Base-by-base conservation (phyloP, 1,140 invertebrate species). In the Anthonomus grandis region DNA sequence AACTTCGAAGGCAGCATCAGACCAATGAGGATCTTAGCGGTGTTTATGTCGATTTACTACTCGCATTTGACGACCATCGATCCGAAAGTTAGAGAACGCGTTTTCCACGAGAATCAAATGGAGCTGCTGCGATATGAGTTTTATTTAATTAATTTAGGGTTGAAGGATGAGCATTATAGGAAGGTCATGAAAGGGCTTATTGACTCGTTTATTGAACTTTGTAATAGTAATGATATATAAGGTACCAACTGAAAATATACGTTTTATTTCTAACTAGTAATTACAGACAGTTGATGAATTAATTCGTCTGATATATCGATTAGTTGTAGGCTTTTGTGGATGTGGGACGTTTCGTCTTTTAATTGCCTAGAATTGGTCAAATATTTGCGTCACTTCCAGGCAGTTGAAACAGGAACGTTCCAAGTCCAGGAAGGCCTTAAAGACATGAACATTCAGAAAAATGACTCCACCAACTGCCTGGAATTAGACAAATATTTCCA, bases 1-100 rank as follows among this genome's bases (percentile, higher is more conserved):
- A 38, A 54, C 9, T 62, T 60, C 42, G 22, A 57, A 3, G 42
- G 57, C 15, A 59, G 48, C 34, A 19, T 55, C 21, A 34, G 55
- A 42, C 59, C 53, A 31, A 54, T 63, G 34, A 50, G 46, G 22
- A 25, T 54, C 2, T 36, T 45, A 54, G 48, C 36, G 4, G n/a
- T 58, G 6, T 45, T 24, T 6, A 24, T 41, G 3, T 17, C 47
- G 2, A 12, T 58, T 6, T 50, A 8, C 17, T 58, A 51, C 19
- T 48, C 34, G 18, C 39, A 23, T 3, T 13, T 58, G 1, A 9
- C n/a, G 12, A 44, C 8, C 10, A 1, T 52, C 3, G 39, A 51
- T 15, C 37, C 36, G n/a, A 36, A 46, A 17, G 9, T 42, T 2
- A 49, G 49, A 24, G 38, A 58, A 23, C n/a, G 15, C n/a, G 23